Base-by-base conservation (phyloP, 2,113 vertebrate species). In the Gymnocephalus cernua region DNA sequence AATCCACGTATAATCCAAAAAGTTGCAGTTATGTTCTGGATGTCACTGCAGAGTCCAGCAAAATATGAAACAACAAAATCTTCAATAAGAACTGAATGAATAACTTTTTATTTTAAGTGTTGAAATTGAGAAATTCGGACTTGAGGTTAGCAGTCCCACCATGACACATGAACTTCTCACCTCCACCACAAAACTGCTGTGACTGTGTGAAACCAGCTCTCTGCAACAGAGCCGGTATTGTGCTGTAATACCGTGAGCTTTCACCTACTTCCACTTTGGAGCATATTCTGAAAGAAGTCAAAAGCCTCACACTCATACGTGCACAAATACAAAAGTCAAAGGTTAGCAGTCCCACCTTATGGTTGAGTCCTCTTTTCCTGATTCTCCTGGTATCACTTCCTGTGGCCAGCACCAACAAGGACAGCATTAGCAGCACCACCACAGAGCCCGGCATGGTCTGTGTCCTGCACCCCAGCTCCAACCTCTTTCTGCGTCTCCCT, bases 321-420 rank as follows among this genome's bases (percentile, higher is more conserved):
- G 9, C 18, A 63, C 14, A 23, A 5, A 61, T 4, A 44, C 4
- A 48, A 50, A 54, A 54, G 51, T 72, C 44, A 79, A 66, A 79
- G 58, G 53, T 69, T 63, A 71, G 56, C 25, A 50, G 77, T 58
- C 93, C 85, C 85, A 95, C 95, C 94, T 96, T 95, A 25, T 95
- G 95, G 83, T 88, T 93, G 73, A 95, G 93, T 84, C 89, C 94
- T 85, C 94, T 94, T 83, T 93, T 96, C 88, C 92, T 91, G 84
- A 95, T 91, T 83, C 84, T 85, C 47, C 86, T 92, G 82, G 83
- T 83, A 86, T 89, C 84, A 88, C 89, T 93, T 91, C 93, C 94
- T 79, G 89, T 81, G 80, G 88, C 78, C 67, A 95, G 87, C 41
- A 92, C 80, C 91, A 94, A 83, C 85, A 94, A 89, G 89, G 90